Percentiles rank a stretch among this genome's conserved stretches.
phyloP scores from a whole-genome alignment of 1,140 invertebrate species.

The Drosophila virilis region DNA sequence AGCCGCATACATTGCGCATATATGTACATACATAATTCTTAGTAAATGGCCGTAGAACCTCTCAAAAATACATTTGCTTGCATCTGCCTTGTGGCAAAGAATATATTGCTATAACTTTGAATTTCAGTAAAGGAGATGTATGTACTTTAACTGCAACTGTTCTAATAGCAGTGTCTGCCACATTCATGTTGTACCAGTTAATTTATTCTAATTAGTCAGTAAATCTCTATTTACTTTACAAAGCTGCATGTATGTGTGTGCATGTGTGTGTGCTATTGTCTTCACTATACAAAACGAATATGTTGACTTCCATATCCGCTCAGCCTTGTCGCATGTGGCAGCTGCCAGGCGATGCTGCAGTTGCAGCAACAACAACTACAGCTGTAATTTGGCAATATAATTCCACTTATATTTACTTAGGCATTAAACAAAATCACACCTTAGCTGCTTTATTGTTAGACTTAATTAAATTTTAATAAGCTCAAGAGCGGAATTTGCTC shows the following conservation, averaged over 20 bases:
- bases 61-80: not conserved
- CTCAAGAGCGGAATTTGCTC: slow-evolving; percentile 4
- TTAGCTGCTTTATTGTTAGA: slow-evolving; percentile 48
- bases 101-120: not conserved
- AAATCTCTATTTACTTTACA: slow-evolving; percentile 79
- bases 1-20: slow-evolving; percentile 2
- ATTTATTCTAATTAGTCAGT: slow-evolving; percentile 83
- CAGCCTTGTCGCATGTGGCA: slow-evolving; percentile 18
- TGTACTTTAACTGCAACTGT: slow-evolving; percentile 46
- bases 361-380: slow-evolving; percentile 25
- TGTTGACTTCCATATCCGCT: slow-evolving; percentile 19
- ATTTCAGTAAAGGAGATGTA: slow-evolving; percentile 28
- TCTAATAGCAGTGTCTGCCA: slow-evolving; percentile 46
- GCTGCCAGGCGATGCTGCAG: slow-evolving; percentile 11
- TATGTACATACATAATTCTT: not conserved
- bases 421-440: slow-evolving; percentile 76
- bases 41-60: not conserved
- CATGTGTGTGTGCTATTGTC: not conserved
- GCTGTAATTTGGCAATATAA: slow-evolving; percentile 46
- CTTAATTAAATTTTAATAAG: slow-evolving; percentile 64
- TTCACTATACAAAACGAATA: slow-evolving; percentile 43
- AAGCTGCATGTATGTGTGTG: slow-evolving; percentile 15
- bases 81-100: not conserved
- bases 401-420: slow-evolving; percentile 57
- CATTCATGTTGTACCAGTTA: slow-evolving; percentile 62